A percentile compares a stretch with the other conserved stretches of the same genome.
phyloP scores from a whole-genome alignment of 2,113 vertebrate genomes.

The Isichthys henryi region DNA sequence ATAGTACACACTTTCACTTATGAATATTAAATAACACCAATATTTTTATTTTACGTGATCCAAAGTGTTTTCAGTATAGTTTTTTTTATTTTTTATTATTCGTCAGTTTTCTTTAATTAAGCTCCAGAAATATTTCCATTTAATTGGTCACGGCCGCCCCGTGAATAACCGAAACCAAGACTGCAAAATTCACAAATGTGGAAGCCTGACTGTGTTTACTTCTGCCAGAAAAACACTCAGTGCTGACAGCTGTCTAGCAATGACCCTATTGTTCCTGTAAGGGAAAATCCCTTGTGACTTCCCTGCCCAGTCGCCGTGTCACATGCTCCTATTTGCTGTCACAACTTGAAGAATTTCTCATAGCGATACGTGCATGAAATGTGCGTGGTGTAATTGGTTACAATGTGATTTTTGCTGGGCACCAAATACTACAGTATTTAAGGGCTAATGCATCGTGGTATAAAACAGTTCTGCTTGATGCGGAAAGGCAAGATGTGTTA shows the following conservation, averaged over 20 bases:
- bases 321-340: background rate
- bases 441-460: background rate
- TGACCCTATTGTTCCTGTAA: background rate
- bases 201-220: background rate
- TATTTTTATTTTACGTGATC: background rate
- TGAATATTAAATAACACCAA: background rate
- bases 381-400: background rate
- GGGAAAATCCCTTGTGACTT: background rate
- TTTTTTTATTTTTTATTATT: background rate
- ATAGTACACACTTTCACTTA: background rate
- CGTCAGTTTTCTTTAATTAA: background rate
- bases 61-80: background rate
- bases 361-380: background rate
- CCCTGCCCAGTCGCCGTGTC: background rate
- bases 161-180: background rate
- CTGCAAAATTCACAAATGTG: background rate
- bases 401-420: background rate
- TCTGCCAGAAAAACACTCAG: background rate
- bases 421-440: background rate
- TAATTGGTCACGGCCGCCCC: background rate
- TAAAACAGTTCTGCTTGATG: background rate
- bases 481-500: conserved; percentile 3
- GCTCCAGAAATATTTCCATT: background rate
- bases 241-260: background rate
- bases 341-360: background rate